A percentile compares a stretch with the other conserved stretches of the same genome.
These are phyloP conservation scores for Cryptomyrus ogoouensis DNA, from an alignment of 2,113 vertebrate genomes.

Conservation along the genomic window DNA sequence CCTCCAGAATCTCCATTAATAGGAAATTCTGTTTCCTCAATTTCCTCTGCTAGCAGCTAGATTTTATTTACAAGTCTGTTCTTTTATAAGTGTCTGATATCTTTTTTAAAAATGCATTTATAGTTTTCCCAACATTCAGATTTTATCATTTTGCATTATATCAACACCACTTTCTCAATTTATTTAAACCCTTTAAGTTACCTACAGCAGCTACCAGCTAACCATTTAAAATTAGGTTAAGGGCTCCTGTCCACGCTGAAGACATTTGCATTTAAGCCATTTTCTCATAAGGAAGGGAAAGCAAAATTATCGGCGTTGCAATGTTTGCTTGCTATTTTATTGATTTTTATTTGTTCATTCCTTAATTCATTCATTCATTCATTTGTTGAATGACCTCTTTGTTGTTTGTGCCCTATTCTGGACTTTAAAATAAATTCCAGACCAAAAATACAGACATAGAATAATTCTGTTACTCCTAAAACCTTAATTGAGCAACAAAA, in stretches of 20 bases:
- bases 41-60: slow-evolving; percentile 40
- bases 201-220: neutral
- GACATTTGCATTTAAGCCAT: neutral
- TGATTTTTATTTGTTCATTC: neutral
- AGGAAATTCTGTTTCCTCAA: slow-evolving; percentile 42
- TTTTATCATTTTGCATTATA: slow-evolving; percentile 21
- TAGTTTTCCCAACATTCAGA: slow-evolving; percentile 12
- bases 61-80: slow-evolving; percentile 31
- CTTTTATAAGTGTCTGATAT: slow-evolving; percentile 14
- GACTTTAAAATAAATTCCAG: neutral
- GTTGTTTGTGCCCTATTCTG: neutral
- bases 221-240: neutral
- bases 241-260: neutral
- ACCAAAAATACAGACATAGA: neutral
- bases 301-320: neutral
- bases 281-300: neutral
- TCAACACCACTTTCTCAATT: slow-evolving; percentile 18
- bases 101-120: neutral
- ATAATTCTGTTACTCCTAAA: neutral
- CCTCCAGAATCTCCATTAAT: slow-evolving; percentile 40
- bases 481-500: neutral
- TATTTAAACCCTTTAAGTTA: slow-evolving; percentile 16
- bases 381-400: neutral
- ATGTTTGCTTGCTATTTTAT: neutral
- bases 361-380: neutral